Evolutionary conservation across 1,140 invertebrate species (phyloP).

Genomic region (Drosophila serrata): DNA sequence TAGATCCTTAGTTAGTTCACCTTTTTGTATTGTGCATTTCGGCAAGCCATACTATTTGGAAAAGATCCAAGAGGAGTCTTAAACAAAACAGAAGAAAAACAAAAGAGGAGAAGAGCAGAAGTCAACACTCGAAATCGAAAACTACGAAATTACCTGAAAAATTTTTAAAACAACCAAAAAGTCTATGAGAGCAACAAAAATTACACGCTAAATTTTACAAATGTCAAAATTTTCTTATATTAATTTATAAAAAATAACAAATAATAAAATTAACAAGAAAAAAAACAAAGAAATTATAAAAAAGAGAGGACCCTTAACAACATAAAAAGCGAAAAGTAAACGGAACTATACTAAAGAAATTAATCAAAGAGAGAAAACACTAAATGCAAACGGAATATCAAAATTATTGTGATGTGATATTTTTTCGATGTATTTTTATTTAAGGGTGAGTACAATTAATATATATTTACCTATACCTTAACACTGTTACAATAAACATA

Average conservation of each 20-base stretch:
- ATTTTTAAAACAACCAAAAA: slow-evolving; percentile 74
- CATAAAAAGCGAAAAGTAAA: slow-evolving; percentile 25
- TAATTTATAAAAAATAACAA: slow-evolving; percentile 65
- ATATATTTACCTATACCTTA: background rate
- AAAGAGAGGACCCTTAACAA: slow-evolving; percentile 26
- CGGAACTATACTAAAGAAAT: slow-evolving; percentile 36
- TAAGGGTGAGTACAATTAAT: slow-evolving; percentile 60
- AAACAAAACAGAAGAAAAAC: slow-evolving; percentile 23
- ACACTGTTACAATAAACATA: too few relatives aligned
- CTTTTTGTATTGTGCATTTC: slow-evolving; percentile 69
- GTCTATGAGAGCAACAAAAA: slow-evolving; percentile 62
- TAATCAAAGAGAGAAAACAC: slow-evolving; percentile 46
- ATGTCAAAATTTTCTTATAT: slow-evolving; percentile 72
- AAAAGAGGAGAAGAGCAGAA: slow-evolving; percentile 31
- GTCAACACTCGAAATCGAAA: slow-evolving; percentile 62
- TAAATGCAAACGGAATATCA: slow-evolving; percentile 66
- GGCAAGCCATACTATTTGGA: slow-evolving; percentile 61
- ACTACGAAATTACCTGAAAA: slow-evolving; percentile 85
- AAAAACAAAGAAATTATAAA: slow-evolving; percentile 42
- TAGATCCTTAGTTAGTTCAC: slow-evolving; percentile 73
- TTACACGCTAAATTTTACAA: slow-evolving; percentile 74
- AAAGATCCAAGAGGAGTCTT: slow-evolving; percentile 32
- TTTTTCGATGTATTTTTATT: slow-evolving; percentile 78
- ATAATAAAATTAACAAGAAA: slow-evolving; percentile 18
- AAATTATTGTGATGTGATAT: slow-evolving; percentile 83